Base-by-base conservation (phyloP, 1,140 invertebrate genomes). In the Hirudo medicinalis region DNA sequence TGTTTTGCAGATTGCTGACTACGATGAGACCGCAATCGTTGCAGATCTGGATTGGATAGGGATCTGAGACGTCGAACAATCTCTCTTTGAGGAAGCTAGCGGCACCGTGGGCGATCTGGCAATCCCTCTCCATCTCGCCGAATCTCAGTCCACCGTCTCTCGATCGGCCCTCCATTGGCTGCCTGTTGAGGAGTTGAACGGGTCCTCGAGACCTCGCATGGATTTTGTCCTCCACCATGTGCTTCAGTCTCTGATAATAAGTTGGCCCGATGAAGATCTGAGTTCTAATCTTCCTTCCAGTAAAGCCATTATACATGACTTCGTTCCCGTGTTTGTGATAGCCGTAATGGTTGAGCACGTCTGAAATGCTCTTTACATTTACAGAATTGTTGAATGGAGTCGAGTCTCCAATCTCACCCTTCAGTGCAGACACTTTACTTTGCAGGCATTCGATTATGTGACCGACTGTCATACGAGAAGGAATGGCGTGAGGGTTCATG, bases 141-240 rank as follows among this genome's bases (percentile, higher is more conserved):
- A 99, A 99, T 86, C 96, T 92, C 72, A 99, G 84, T 74, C 95
- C 95, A 77, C 95, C 95, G 83, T 99, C 95, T 76, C 94, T 90
- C 29, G 94, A 94, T 82, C 95, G 88, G 78, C 95, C 95, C 82
- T 99, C 96, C 94, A 98, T 98, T 80, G 95, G 95, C 80, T 99
- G 95, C 76, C 95, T 85, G 54, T 97, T 96, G 54, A 99, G 85
- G 80, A 98, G 97, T 82, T 98, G 95, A 0, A 98, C 90, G 15
- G 95, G 95, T 54, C 95, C 95, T 80, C 96, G 84, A 17, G 95
- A 96, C 78, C 95, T 86, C 0, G 93, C 96, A 79, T 99, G 95
- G 81, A 98, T 99, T 83, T 99, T 99, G 80, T 99, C 95, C 79
- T 99, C 96, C 78, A 99, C 92, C 96, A 99, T 99, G 79, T 99